phyloP scores from a whole-genome alignment of 2,888 invertebrate species.

The Limenitis camilla region DNA sequence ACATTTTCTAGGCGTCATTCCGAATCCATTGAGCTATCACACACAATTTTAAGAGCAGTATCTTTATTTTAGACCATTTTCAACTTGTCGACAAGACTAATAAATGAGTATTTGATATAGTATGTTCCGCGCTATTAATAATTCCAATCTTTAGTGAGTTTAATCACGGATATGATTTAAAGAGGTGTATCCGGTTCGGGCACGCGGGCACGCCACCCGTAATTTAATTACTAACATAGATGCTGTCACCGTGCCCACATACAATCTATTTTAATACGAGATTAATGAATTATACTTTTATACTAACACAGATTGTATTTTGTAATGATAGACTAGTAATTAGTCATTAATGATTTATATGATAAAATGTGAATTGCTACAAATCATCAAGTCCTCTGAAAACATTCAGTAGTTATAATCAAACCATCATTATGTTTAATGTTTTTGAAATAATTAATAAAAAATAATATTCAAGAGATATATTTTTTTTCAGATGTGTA shows the following conservation, averaged over 20 bases:
- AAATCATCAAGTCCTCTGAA: too few relatives aligned
- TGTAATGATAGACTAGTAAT: slow-evolving; percentile 12
- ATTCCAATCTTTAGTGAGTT: slow-evolving; percentile 19
- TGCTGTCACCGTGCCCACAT: slow-evolving; percentile 64
- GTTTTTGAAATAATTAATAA: too few relatives aligned
- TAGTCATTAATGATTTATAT: slow-evolving; percentile 7
- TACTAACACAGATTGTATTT: slow-evolving; percentile 10
- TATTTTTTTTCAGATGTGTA: too few relatives aligned
- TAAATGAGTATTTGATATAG: slow-evolving; percentile 12
- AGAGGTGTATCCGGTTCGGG: slow-evolving; percentile 43
- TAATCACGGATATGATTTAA: slow-evolving; percentile 54
- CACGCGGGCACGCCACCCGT: slow-evolving; percentile 50
- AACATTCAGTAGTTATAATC: too few relatives aligned
- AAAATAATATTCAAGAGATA: too few relatives aligned
- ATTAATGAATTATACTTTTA: slow-evolving; percentile 54
- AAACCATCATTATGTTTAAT: too few relatives aligned
- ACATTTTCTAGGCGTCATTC: too few relatives aligned
- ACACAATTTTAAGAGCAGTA: too few relatives aligned
- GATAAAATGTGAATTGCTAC: neutral
- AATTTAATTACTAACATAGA: slow-evolving; percentile 61
- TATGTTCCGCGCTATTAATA: slow-evolving; percentile 15
- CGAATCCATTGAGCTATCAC: too few relatives aligned
- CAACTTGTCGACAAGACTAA: too few relatives aligned
- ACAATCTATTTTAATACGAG: slow-evolving; percentile 57
- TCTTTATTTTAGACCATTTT: too few relatives aligned